Base-by-base conservation (phyloP, 1,140 invertebrate genomes). In the Macrobrachium nipponense region DNA sequence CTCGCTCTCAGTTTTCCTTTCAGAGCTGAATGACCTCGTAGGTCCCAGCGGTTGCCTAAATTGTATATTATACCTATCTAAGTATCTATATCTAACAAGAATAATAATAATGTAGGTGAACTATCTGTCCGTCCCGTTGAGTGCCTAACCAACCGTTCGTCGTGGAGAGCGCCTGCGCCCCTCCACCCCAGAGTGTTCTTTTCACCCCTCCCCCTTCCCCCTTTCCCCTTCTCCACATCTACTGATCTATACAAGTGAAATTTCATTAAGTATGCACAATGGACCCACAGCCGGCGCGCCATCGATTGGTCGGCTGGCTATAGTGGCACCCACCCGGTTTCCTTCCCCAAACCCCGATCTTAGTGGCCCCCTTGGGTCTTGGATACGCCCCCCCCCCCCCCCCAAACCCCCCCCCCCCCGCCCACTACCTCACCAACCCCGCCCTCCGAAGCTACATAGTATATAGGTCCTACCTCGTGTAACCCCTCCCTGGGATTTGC, bases 231-330 rank as follows among this genome's bases (percentile, higher is more conserved):
- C 60, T 36, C 72, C 20, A 60, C 61, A 62, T 70, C n/a, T 43
- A 73, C 85, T 87, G 85, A 87, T 87, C 85, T 87, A 87, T 87
- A 87, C 85, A 80, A 87, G 78, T 87, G 85, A 87, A 87, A 87
- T 87, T 87, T 87, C 85, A 87, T 87, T 87, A 87, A 87, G 85
- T 87, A 87, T 87, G 85, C 79, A 87, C 85, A 87, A 87, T 87
- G 85, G 85, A 80, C 85, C 85, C 85, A 77, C 83, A 80, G 78
- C 85, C 85, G 79, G 78, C 70, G 43, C 68, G 60, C 78, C 85
- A 87, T 87, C 85, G 85, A 87, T 87, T 87, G 84, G 51, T 75
- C 58, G 20, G 43, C 43, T 23, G 36, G 76, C 76, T 80, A 73
- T 72, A 51, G 72, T 76, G 59, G 75, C 66, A n/a, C 58, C 82